phyloP scores from a whole-genome alignment of 2,797 vertebrate genomes.

The Tenualosa ilisha region DNA sequence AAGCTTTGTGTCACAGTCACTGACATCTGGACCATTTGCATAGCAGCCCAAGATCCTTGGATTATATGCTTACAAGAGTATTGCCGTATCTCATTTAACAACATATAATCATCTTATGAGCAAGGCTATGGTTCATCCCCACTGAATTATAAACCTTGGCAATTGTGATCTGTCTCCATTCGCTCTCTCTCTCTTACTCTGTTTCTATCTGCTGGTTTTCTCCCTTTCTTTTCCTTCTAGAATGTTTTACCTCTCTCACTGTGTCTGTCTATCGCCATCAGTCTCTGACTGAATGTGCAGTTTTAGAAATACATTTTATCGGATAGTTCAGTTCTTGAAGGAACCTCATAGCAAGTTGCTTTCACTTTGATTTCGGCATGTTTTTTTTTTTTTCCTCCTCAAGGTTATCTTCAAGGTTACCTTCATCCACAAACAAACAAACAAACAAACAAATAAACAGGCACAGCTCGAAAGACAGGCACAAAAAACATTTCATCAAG shows the following conservation, averaged over 20 bases:
- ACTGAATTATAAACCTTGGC: constrained; percentile 64
- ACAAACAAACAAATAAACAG: constrained; percentile 14
- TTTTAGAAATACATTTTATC: background rate
- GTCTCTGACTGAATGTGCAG: background rate
- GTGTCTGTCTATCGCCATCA: background rate
- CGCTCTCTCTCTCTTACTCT: background rate
- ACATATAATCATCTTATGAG: constrained; percentile 75
- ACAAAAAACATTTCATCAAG: constrained; percentile 65
- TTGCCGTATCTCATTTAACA: constrained; percentile 78
- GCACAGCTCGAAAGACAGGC: constrained; percentile 28
- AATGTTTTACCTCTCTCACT: constrained; percentile 42
- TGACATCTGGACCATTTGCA: constrained; percentile 77
- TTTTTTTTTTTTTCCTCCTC: constrained; percentile 12
- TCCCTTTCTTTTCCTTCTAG: background rate
- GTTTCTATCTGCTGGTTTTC: too few species aligned
- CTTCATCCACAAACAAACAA: constrained; percentile 25
- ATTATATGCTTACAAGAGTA: constrained; percentile 76
- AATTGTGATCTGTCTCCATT: constrained; percentile 48
- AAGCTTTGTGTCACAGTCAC: constrained; percentile 70
- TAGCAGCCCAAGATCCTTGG: constrained; percentile 72
- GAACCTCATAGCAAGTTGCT: background rate
- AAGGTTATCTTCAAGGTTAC: constrained; percentile 30
- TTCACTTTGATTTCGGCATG: constrained; percentile 25
- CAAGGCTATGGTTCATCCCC: constrained; percentile 66
- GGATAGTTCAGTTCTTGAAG: background rate